These are phyloP conservation scores for Mesorhabditis spiculigera DNA, from an alignment of 2,888 invertebrate genomes.

Conservation along the genomic window DNA sequence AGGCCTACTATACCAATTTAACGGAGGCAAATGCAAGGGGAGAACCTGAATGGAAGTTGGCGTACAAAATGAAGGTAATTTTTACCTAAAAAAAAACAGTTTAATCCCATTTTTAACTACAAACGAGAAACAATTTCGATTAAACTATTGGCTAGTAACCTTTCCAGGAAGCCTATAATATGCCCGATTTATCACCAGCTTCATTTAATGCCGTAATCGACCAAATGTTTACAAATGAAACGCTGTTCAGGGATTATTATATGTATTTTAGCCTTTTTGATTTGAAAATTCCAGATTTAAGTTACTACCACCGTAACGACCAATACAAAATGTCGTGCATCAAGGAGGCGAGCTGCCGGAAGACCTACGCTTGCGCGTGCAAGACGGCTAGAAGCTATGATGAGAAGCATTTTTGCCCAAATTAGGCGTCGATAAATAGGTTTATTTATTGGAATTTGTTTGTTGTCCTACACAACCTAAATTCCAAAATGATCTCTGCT, in stretches of 20 bases:
- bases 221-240: neutral
- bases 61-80: constrained; percentile 28
- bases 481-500: too few species aligned
- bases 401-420: constrained; percentile 16
- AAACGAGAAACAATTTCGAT: neutral
- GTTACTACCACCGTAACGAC: constrained; percentile 30
- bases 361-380: constrained; percentile 31
- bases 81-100: neutral
- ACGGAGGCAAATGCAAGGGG: constrained; percentile 39
- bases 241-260: neutral
- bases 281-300: constrained; percentile 11
- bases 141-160: neutral
- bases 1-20: constrained; percentile 43
- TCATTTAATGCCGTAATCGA: neutral
- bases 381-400: constrained; percentile 38
- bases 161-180: neutral
- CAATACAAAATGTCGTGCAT: constrained; percentile 30
- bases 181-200: neutral
- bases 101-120: neutral
- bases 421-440: neutral
- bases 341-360: constrained; percentile 24
- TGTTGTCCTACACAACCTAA: too few species aligned
- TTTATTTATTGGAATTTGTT: too few species aligned
- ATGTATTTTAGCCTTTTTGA: neutral
- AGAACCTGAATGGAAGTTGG: constrained; percentile 33